phyloP scores from a whole-genome alignment of 2,113 vertebrate species.

The Syngnathus scovelli region DNA sequence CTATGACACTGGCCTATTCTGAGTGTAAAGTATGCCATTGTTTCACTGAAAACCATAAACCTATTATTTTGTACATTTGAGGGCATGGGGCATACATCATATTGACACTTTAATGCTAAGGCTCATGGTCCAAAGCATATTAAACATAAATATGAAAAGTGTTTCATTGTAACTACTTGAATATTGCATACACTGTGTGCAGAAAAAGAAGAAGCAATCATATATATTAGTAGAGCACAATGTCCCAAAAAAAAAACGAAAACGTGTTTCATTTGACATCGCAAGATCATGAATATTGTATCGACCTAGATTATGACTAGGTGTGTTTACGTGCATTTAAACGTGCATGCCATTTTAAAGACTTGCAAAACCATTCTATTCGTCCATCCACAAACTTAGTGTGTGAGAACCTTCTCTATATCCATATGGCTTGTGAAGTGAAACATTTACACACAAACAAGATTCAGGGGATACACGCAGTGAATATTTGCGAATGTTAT shows the following conservation, averaged over 20 bases:
- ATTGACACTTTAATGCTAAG: neutral
- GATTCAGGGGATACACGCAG: slow-evolving; percentile 30
- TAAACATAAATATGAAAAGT: neutral
- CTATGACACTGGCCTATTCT: neutral
- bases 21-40: slow-evolving; percentile 1
- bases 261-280: neutral
- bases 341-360: no score
- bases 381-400: neutral
- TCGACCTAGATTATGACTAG: no score
- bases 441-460: slow-evolving; percentile 34
- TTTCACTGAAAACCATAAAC: neutral
- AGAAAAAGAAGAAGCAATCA: neutral
- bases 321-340: no score
- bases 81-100: neutral
- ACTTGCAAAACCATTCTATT: no score
- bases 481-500: slow-evolving; percentile 43
- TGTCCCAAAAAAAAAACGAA: neutral
- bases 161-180: neutral
- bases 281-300: neutral
- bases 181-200: neutral
- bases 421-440: slow-evolving; percentile 36
- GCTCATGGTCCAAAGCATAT: neutral
- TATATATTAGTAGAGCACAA: neutral
- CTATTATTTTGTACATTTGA: neutral
- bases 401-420: slow-evolving; percentile 7